Conservation (phyloP, 2,113 vertebrate genomes). For the Phylloscopus whistleri region DNA sequence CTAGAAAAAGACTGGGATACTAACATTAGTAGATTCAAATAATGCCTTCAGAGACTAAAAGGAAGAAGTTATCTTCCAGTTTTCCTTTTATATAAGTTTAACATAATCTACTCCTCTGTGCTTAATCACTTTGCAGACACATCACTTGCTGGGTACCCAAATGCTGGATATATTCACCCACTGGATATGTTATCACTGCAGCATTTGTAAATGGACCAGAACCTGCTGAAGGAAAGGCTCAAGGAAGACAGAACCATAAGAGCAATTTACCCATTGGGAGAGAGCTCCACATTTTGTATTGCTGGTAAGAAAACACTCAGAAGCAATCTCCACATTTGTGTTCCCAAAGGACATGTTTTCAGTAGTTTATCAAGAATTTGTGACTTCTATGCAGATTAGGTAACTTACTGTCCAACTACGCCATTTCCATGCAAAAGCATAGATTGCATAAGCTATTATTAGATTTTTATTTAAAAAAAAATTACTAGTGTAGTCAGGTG, state of each 20-base stretch:
- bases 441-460: background rate
- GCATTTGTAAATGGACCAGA: background rate
- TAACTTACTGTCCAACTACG: background rate
- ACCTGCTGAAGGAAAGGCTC: background rate
- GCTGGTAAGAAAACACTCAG: background rate
- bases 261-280: background rate
- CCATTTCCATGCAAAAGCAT: background rate
- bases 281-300: background rate
- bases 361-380: background rate
- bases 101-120: background rate
- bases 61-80: background rate
- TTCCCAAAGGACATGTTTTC: background rate
- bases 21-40: background rate
- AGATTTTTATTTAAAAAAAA: background rate
- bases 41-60: background rate
- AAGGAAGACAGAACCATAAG: accelerated
- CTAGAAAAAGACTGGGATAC: background rate
- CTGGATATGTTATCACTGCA: background rate
- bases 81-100: background rate
- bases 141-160: background rate
- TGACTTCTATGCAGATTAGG: background rate
- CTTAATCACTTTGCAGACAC: slow-evolving; percentile 4
- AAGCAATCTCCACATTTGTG: background rate
- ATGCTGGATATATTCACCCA: background rate
- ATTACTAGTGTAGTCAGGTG: background rate